Percentiles rank a stretch among this genome's conserved stretches.
Conservation (phyloP, 2,797 vertebrate species). For the Chrosomus eos region DNA sequence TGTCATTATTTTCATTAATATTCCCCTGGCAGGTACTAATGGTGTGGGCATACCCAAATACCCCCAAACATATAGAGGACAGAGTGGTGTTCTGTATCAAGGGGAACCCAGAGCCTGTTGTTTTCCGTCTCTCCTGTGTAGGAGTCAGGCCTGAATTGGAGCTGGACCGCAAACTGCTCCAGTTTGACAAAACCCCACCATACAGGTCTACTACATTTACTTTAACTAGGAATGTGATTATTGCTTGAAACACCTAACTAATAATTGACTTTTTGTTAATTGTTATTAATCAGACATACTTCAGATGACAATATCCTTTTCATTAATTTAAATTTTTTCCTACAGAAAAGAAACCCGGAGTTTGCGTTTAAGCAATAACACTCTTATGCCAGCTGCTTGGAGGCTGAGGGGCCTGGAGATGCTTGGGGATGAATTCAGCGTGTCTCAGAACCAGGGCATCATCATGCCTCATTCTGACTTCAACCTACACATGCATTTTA, state of each 20-base stretch:
- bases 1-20: background rate
- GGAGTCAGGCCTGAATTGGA: conserved; percentile 84
- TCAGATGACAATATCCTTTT: background rate
- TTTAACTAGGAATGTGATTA: background rate
- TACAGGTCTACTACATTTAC: conserved; percentile 76
- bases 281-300: background rate
- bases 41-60: conserved; percentile 88
- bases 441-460: conserved; percentile 76
- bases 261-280: background rate
- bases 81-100: conserved; percentile 82
- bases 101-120: conserved; percentile 82
- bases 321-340: background rate
- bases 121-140: conserved; percentile 83
- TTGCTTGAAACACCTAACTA: background rate
- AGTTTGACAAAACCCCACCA: conserved; percentile 83
- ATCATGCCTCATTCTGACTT: conserved; percentile 72
- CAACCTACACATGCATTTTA: conserved; percentile 78
- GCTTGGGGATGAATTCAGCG: conserved; percentile 81
- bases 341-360: conserved; percentile 77
- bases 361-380: conserved; percentile 79
- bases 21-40: conserved; percentile 76
- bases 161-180: conserved; percentile 80
- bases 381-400: conserved; percentile 81
- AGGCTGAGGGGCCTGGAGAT: conserved; percentile 82
- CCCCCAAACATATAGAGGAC: conserved; percentile 80